Percentiles rank a stretch among this genome's conserved stretches.
These are phyloP conservation scores for Gasterosteus nipponicus DNA, from an alignment of 2,113 vertebrate genomes.

Conservation along the genomic window DNA sequence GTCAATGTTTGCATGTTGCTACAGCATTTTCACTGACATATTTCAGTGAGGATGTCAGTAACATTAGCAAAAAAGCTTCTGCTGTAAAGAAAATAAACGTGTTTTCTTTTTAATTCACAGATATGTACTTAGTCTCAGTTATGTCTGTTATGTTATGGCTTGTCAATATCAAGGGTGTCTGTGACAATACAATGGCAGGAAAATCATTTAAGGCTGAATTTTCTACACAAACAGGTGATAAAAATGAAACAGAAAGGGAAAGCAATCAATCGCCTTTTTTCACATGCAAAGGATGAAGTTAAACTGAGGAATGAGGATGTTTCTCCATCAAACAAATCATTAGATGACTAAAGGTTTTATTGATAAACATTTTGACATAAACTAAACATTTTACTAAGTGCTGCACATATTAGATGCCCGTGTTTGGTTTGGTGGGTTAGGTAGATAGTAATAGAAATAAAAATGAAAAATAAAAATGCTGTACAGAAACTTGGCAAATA, in stretches of 20 bases:
- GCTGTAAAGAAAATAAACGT: not conserved
- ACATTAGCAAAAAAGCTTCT: slow-evolving; percentile 3
- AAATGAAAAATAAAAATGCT: slow-evolving; percentile 30
- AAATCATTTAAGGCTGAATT: slow-evolving; percentile 59
- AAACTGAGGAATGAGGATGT: slow-evolving; percentile 25
- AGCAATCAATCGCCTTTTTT: slow-evolving; percentile 30
- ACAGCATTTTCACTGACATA: slow-evolving; percentile 6
- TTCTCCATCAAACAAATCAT: slow-evolving; percentile 23
- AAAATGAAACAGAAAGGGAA: slow-evolving; percentile 14
- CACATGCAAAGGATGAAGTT: slow-evolving; percentile 29
- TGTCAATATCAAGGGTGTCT: not conserved
- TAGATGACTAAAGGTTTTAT: slow-evolving; percentile 22
- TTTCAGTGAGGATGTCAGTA: slow-evolving; percentile 9
- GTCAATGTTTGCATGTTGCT: slow-evolving; percentile 13
- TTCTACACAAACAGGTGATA: slow-evolving; percentile 18
- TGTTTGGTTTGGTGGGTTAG: slow-evolving; percentile 24
- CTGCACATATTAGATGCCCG: slow-evolving; percentile 11
- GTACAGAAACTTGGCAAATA: slow-evolving; percentile 56
- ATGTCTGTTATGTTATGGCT: slow-evolving; percentile 12
- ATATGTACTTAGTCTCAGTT: not conserved
- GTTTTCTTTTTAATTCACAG: not conserved
- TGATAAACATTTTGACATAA: slow-evolving; percentile 13
- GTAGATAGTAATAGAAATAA: slow-evolving; percentile 5
- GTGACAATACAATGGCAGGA: not conserved
- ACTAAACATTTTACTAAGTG: not conserved